Conservation (phyloP, 2,888 invertebrate species). For the Morpho helenor region DNA sequence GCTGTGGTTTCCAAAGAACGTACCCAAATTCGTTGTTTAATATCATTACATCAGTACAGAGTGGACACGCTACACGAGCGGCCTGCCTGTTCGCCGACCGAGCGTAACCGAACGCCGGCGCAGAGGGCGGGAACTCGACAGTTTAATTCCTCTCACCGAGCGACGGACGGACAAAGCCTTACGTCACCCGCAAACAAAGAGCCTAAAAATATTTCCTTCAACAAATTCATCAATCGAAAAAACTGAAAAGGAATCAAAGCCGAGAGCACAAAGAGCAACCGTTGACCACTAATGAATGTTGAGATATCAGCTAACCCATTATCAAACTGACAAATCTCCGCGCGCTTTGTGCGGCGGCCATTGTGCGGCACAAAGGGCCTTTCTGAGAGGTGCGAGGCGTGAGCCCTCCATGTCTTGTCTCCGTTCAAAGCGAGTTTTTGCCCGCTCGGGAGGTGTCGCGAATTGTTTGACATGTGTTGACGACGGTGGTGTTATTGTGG, state of each 20-base stretch:
- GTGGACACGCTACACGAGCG: too few species aligned
- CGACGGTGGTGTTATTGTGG: slow-evolving; percentile 19
- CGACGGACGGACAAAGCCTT: slow-evolving; percentile 6
- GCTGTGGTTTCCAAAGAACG: too few species aligned
- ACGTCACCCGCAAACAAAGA: slow-evolving; percentile 6
- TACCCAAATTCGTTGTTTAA: too few species aligned
- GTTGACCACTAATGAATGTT: slow-evolving; percentile 31
- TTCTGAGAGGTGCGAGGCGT: slow-evolving; percentile 36
- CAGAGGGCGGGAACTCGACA: too few species aligned
- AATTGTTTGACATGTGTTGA: slow-evolving; percentile 29
- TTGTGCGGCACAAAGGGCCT: slow-evolving; percentile 32
- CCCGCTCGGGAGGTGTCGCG: slow-evolving; percentile 34
- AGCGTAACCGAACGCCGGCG: background rate
- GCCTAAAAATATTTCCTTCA: slow-evolving; percentile 14
- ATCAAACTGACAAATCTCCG: slow-evolving; percentile 32
- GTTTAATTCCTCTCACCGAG: background rate
- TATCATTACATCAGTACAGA: too few species aligned
- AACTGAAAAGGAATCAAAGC: slow-evolving; percentile 12
- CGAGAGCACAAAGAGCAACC: slow-evolving; percentile 20
- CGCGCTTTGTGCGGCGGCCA: slow-evolving; percentile 28
- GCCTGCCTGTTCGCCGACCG: too few species aligned
- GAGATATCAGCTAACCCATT: slow-evolving; percentile 38
- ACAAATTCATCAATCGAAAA: slow-evolving; percentile 10
- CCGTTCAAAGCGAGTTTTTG: slow-evolving; percentile 33
- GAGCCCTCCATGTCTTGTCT: slow-evolving; percentile 31